phyloP scores from a whole-genome alignment of 1,140 invertebrate genomes.

The Oscheius sp. region DNA sequence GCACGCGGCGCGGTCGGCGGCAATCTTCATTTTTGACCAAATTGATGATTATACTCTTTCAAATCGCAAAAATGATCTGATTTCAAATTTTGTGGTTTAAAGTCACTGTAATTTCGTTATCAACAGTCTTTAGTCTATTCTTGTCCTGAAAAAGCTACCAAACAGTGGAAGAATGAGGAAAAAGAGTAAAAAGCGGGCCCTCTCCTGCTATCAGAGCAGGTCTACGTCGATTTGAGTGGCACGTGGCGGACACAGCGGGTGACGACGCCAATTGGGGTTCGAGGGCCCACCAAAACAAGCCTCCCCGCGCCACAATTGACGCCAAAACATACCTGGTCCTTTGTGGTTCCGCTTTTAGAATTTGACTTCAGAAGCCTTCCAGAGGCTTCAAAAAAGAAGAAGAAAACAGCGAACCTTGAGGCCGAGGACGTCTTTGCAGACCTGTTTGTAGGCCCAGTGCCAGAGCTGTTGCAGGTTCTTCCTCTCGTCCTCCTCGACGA shows the following conservation, averaged over 20 bases:
- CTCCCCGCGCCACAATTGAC: too few relatives aligned
- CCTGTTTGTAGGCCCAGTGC: conserved; percentile 54
- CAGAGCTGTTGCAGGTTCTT: conserved; percentile 45
- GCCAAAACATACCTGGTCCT: not conserved
- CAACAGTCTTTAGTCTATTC: not conserved
- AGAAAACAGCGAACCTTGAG: conserved; percentile 48
- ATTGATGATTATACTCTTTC: too few relatives aligned
- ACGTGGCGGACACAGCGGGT: too few relatives aligned
- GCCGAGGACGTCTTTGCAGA: conserved; percentile 52
- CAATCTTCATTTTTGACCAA: too few relatives aligned
- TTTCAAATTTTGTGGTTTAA: too few relatives aligned
- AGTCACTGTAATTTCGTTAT: too few relatives aligned
- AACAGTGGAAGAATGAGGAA: not conserved
- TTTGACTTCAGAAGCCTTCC: conserved; percentile 4
- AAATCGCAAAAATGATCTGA: too few relatives aligned
- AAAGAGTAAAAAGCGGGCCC: not conserved
- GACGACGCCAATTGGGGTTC: too few relatives aligned
- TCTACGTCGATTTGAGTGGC: too few relatives aligned
- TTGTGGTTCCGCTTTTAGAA: conserved; percentile 10
- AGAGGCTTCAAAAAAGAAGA: not conserved
- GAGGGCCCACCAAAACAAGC: too few relatives aligned
- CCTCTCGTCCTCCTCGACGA: conserved; percentile 33
- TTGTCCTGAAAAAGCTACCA: not conserved
- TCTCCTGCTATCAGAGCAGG: too few relatives aligned
- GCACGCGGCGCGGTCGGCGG: too few relatives aligned